Percentiles rank a stretch among this genome's conserved stretches.
These are phyloP conservation scores for Xenus cinereus DNA, from an alignment of 2,113 vertebrate species.

Conservation along the genomic window DNA sequence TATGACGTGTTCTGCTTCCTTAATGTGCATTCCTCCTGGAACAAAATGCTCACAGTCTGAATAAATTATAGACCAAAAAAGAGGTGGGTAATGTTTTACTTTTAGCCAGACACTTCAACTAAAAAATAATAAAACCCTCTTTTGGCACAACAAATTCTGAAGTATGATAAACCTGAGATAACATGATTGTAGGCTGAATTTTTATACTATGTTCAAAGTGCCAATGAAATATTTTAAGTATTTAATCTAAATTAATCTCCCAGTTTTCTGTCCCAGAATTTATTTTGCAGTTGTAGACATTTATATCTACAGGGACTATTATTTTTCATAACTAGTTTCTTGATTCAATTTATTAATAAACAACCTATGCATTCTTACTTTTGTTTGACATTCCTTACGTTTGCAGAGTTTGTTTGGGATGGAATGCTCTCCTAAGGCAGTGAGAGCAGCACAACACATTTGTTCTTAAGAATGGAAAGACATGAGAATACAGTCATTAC, in stretches of 20 bases:
- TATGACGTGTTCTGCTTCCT: neutral
- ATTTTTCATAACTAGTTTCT: neutral
- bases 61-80: neutral
- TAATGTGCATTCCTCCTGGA: neutral
- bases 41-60: neutral
- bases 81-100: neutral
- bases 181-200: neutral
- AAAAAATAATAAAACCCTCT: neutral
- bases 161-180: neutral
- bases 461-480: neutral
- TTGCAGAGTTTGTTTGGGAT: neutral
- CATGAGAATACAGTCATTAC: neutral
- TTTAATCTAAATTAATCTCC: neutral
- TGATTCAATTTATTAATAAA: neutral
- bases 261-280: neutral
- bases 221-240: neutral
- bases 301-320: neutral
- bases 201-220: neutral
- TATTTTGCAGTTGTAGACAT: neutral
- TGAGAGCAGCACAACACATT: neutral
- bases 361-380: neutral
- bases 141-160: neutral
- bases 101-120: neutral
- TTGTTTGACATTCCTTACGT: neutral
- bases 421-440: neutral